Evolutionary conservation across 2,888 invertebrate genomes (phyloP), one percentile per base, ranked within the genome.

Genomic region (Drosophila anceps): DNA sequence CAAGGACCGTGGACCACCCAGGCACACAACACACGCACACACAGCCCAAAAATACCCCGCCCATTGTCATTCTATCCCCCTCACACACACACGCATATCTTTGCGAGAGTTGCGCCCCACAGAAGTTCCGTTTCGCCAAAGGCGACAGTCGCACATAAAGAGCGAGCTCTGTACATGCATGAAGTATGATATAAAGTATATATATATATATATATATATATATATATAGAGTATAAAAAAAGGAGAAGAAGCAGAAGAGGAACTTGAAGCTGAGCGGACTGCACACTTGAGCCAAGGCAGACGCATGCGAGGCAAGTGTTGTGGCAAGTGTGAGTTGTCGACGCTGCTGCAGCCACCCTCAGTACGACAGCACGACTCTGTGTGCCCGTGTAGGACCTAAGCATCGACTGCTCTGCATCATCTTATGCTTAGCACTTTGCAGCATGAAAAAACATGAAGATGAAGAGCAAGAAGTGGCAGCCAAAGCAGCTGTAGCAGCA

Each of bases 191-290:
- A 50, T 31, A 31, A 29, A 50, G 48, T 31, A 20, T 29, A 20
- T 15, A 27, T 8, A 27, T 15, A 27, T 8, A 27, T 15, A 27
- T 8, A 27, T 31, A 20, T 29, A 20, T 31, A 20, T 29, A 20
- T 31, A 20, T 29, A 20, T 15, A 27, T 8, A 27, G 1, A 33
- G 44, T 12, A 43, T 35, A n/a, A 20, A 54, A 24, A 9, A 4
- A 3, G 1, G 24, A 24, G 29, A 18, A 31, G 31, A 18, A 31
- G 18, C 15, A 46, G 35, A 39, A 27, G 50, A 57, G 44, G 4
- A 63, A 77, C 81, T 73, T 77, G 73, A 77, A 69, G 73, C 78
- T 65, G 53, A n/a, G 76, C 76, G 50, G 13, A 12, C 50, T 8
- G 33, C 15, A 80, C 77, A 77, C 77, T 77, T 64, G 67, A 77